A percentile compares a stretch with the other conserved stretches of the same genome.
These are phyloP conservation scores for Pseudomyrmex concolor DNA, from an alignment of 1,140 invertebrate species.

Conservation along the genomic window DNA sequence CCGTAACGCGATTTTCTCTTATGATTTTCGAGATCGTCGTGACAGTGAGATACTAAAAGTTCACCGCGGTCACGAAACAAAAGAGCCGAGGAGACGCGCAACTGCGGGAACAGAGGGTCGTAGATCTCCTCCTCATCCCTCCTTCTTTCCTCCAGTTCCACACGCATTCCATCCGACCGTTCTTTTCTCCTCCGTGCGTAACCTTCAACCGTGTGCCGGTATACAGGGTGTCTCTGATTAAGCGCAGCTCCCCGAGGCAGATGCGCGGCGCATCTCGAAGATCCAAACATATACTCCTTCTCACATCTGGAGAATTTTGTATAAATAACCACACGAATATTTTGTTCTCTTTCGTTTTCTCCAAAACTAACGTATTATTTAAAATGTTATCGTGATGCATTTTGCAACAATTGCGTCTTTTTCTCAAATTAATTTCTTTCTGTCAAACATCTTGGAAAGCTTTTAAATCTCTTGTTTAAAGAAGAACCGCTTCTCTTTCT, in stretches of 20 bases:
- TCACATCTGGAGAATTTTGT: no score
- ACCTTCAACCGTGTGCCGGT: conserved; percentile 59
- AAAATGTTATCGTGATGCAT: no score
- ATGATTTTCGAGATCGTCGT: conserved; percentile 22
- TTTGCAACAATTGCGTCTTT: no score
- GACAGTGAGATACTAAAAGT: conserved; percentile 7
- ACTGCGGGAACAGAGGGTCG: conserved; percentile 49
- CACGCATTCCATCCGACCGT: conserved; percentile 60
- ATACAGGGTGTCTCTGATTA: conserved; percentile 54
- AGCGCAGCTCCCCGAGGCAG: conserved; percentile 32
- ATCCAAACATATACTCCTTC: background rate
- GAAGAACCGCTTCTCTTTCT: no score
- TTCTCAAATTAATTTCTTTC: no score
- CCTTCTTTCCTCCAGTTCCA: conserved; percentile 43
- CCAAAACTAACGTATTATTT: no score
- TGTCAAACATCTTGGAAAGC: no score
- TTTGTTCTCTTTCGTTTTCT: no score
- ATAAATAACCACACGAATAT: no score
- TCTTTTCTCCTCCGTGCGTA: conserved; percentile 57
- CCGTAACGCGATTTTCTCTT: background rate
- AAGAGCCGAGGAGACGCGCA: conserved; percentile 41
- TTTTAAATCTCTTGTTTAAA: no score
- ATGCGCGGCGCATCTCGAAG: background rate
- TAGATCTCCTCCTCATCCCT: conserved; percentile 49
- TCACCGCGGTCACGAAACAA: conserved; percentile 34